These are phyloP conservation scores for Euleptes europaea DNA, from an alignment of 2,113 vertebrate genomes.

Conservation along the genomic window DNA sequence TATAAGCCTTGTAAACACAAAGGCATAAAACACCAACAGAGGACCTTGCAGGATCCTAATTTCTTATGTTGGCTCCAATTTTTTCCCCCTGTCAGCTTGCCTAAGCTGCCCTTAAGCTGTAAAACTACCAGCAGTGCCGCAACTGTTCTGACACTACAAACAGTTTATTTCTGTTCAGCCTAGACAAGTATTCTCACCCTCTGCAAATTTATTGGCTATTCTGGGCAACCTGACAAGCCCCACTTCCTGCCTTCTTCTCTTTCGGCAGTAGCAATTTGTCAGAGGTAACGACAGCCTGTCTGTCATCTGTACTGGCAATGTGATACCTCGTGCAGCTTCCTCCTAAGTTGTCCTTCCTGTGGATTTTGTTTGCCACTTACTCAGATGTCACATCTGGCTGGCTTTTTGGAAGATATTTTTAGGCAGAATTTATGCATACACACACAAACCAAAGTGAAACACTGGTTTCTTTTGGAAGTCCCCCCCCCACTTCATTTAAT, in stretches of 20 bases:
- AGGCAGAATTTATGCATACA: neutral
- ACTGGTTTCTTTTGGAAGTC: neutral
- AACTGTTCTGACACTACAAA: accelerated
- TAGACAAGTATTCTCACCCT: neutral
- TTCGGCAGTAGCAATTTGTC: neutral
- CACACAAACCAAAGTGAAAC: too few species aligned
- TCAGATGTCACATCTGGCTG: neutral
- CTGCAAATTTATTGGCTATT: neutral
- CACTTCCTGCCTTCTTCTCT: neutral
- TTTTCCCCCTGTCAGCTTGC: too few species aligned
- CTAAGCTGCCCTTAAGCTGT: neutral
- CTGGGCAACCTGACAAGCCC: neutral
- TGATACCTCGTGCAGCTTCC: neutral
- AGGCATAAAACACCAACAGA: too few species aligned
- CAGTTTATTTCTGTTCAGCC: neutral
- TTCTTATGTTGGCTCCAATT: too few species aligned
- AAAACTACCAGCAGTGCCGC: neutral
- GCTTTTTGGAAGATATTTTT: neutral
- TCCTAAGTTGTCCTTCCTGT: neutral
- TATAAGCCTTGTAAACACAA: too few species aligned
- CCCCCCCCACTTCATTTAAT: neutral
- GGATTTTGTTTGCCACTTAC: neutral
- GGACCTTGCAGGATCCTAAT: too few species aligned
- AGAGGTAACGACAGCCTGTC: neutral
- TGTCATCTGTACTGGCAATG: neutral